phyloP scores from a whole-genome alignment of 2,113 vertebrate genomes.

The Lipotes vexillifer region DNA sequence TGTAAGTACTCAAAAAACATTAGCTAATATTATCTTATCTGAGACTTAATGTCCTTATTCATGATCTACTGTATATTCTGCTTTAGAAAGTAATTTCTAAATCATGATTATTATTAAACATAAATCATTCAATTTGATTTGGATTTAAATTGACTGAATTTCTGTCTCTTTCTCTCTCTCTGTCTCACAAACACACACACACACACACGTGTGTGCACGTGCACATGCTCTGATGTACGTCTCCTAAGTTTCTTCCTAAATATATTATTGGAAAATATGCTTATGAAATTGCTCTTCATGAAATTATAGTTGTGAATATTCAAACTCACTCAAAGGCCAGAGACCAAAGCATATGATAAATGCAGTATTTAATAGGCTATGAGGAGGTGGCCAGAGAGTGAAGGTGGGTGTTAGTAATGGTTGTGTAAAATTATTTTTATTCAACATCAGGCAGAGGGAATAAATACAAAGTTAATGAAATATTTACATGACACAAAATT shows the following conservation, averaged over 20 bases:
- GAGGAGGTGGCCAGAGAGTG: background rate
- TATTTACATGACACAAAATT: background rate
- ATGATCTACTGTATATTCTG: background rate
- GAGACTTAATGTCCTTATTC: background rate
- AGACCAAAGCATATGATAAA: constrained; percentile 35
- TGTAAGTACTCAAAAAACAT: background rate
- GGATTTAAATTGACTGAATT: background rate
- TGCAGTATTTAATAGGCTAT: background rate
- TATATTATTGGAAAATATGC: background rate
- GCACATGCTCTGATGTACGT: background rate
- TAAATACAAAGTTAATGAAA: constrained; percentile 29
- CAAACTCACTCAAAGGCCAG: background rate
- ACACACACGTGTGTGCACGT: background rate
- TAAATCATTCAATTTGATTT: background rate
- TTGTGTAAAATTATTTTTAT: background rate
- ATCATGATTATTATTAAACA: background rate
- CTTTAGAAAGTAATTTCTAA: background rate
- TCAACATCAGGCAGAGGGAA: background rate
- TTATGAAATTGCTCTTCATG: constrained; percentile 17
- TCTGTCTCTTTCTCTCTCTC: background rate
- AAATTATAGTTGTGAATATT: background rate
- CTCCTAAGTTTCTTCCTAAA: background rate
- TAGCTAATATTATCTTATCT: background rate
- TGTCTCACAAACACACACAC: background rate
- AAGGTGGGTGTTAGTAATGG: background rate